These are phyloP conservation scores for Thaumetopoea pityocampa DNA, from an alignment of 1,140 invertebrate species.

Conservation along the genomic window DNA sequence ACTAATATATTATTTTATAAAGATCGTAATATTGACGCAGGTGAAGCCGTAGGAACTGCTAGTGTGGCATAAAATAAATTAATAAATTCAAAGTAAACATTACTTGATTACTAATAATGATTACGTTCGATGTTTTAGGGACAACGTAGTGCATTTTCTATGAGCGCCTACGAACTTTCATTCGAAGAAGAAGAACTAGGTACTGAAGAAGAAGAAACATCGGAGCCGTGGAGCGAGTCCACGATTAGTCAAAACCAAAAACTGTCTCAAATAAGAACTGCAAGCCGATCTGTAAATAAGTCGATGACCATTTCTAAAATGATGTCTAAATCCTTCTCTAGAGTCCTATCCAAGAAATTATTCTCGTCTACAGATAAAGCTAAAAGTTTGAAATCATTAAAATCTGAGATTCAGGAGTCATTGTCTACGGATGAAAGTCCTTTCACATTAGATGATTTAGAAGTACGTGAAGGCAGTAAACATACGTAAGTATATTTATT, in stretches of 20 bases:
- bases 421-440: too few relatives aligned
- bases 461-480: conserved; percentile 22
- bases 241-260: too few relatives aligned
- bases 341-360: conserved; percentile 23
- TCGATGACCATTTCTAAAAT: conserved; percentile 28
- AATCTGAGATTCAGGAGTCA: too few relatives aligned
- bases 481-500: not conserved
- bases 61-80: too few relatives aligned
- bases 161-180: conserved; percentile 35
- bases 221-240: conserved; percentile 39
- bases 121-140: not conserved
- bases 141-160: conserved; percentile 25
- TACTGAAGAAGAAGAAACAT: conserved; percentile 25
- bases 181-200: conserved; percentile 21
- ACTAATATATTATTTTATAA: too few relatives aligned
- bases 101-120: conserved; percentile 1
- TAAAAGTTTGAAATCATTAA: too few relatives aligned
- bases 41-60: too few relatives aligned
- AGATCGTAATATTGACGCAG: too few relatives aligned
- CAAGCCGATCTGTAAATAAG: not conserved
- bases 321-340: conserved; percentile 37
- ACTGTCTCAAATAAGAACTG: too few relatives aligned
- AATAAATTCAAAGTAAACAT: conserved; percentile 4
- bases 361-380: conserved; percentile 21
- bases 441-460: conserved; percentile 45